Evolutionary conservation across 2,113 vertebrate species (phyloP), one percentile per base, ranked within the genome.

Genomic region (Epinephelus fuscoguttatus): DNA sequence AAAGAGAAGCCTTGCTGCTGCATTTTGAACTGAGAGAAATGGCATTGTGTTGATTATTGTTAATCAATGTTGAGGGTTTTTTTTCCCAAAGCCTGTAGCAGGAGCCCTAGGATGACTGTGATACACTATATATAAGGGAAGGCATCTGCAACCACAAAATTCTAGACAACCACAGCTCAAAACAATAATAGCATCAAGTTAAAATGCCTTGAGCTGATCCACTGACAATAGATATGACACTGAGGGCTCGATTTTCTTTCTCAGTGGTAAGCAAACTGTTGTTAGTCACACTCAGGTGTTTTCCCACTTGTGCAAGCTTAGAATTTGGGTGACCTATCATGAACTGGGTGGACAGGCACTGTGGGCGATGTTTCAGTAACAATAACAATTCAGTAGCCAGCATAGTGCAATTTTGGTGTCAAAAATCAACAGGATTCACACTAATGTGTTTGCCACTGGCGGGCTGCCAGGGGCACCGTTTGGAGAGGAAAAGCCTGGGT

Each of bases 321-420:
- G 64, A 82, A 75, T 68, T 40, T 67, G 9, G 33, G 56, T 70
- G 66, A 86, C 68, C 84, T 66, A 42, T 72, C 8, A 49, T 82
- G 57, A 91, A 84, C 68, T 84, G 71, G 74, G 78, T 71, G 64
- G 79, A 83, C 67, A 57, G 53, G 63, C 60, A 49, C 63, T 30
- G 73, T 30, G 19, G 49, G 74, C 52, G 30, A 80, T 70, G 62
- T 70, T 81, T 80, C 75, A 74, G 74, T 37, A 76, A 82, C 37
- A 88, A 63, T 88, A 81, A 80, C 77, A 85, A 80, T 78, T 80
- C 52, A 70, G 63, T 50, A 18, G 70, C 21, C n/a, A 21, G 64
- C 19, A 55, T 49, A 53, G 83, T 70, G 15, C 66, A 83, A 74
- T 82, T 90, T 79, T 47, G 40, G 53, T 89, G 83, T 73, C 72